Conservation (phyloP, 2,113 vertebrate genomes). For the Micronycteris hirsuta region DNA sequence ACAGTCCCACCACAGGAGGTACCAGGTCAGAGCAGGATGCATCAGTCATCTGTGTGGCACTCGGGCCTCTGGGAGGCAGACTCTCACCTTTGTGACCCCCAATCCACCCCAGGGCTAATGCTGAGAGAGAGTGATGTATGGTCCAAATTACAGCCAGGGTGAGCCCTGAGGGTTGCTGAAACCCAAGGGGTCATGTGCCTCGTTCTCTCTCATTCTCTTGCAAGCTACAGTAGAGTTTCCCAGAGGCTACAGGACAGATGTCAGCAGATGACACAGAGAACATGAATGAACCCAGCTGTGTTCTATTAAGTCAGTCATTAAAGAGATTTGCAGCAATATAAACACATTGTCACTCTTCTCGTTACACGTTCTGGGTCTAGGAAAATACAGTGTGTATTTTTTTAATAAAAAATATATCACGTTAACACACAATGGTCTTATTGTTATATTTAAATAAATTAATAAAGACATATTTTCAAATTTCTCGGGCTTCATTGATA, state of each 20-base stretch:
- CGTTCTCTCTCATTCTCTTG: not conserved
- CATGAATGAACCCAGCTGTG: not conserved
- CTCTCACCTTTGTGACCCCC: not conserved
- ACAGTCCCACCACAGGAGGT: not conserved
- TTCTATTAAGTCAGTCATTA: not conserved
- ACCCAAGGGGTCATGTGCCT: not conserved
- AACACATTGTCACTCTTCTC: not conserved
- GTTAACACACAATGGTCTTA: not conserved
- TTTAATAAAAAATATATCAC: not conserved
- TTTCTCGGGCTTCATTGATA: not conserved
- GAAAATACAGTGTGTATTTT: not conserved
- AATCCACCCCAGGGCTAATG: not conserved
- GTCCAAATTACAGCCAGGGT: not conserved
- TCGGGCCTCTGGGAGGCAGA: not conserved
- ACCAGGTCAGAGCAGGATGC: not conserved
- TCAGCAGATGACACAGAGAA: not conserved
- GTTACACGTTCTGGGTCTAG: not conserved
- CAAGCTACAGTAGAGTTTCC: not conserved
- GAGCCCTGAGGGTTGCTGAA: not conserved
- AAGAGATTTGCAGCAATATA: not conserved
- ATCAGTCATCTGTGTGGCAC: fast-evolving
- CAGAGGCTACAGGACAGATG: not conserved
- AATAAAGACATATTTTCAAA: not conserved
- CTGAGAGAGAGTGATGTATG: not conserved
- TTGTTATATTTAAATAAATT: not conserved